A percentile compares a stretch with the other conserved stretches of the same genome.
Conservation (phyloP, 2,888 invertebrate genomes). For the Amiota minor region DNA sequence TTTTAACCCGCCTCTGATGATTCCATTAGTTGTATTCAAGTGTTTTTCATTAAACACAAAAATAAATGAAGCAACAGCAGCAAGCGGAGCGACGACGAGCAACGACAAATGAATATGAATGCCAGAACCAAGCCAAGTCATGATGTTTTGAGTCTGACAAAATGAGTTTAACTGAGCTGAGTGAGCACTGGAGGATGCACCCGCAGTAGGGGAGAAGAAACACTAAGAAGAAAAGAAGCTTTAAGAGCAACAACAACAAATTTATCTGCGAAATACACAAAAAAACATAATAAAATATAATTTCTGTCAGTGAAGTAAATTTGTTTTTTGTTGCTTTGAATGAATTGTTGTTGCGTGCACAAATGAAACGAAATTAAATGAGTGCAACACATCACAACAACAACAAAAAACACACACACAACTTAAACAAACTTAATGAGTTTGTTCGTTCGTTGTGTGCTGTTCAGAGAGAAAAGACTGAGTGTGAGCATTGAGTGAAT, state of each 20-base stretch:
- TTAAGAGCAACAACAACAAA: conserved; percentile 3
- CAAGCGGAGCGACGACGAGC: conserved; percentile 2
- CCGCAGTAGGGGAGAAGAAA: no score
- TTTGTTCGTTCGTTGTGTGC: no score
- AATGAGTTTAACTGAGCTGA: conserved; percentile 2
- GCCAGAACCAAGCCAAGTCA: background rate
- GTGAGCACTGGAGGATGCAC: background rate
- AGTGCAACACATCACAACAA: conserved; percentile 8
- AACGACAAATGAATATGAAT: background rate
- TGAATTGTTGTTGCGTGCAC: background rate
- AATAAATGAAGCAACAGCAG: background rate
- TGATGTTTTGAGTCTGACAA: background rate
- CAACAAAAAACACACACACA: no score
- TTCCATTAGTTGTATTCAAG: background rate
- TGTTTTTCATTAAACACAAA: conserved; percentile 20
- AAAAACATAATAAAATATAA: conserved; percentile 51
- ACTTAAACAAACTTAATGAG: background rate
- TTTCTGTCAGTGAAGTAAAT: conserved; percentile 39
- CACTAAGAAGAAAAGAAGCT: background rate
- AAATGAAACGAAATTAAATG: conserved; percentile 30
- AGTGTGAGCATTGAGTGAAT: background rate
- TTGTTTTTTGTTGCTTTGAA: conserved; percentile 15
- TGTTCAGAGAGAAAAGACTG: background rate
- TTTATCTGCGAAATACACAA: conserved; percentile 41
- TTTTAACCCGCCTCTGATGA: background rate